Evolutionary conservation across 2,113 vertebrate genomes (phyloP).

Genomic region (Sinosuthora webbiana): DNA sequence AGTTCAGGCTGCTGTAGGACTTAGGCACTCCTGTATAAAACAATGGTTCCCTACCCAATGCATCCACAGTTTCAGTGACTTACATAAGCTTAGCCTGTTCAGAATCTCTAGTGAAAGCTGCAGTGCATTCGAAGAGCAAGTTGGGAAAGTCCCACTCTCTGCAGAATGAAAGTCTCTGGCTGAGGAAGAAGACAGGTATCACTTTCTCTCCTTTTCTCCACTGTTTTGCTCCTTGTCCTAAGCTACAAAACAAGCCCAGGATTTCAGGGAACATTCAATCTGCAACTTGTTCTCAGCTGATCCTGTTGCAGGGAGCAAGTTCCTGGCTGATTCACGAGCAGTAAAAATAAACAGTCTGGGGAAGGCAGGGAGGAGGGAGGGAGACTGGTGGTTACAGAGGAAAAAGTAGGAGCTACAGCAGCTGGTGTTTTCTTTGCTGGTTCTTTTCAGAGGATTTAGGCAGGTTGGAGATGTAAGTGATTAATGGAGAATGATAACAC

Average conservation of each 20-base stretch:
- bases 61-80: background rate
- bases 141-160: background rate
- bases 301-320: constrained; percentile 61
- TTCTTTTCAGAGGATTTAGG: constrained; percentile 66
- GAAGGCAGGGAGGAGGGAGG: constrained; percentile 44
- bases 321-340: constrained; percentile 64
- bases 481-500: constrained; percentile 67
- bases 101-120: constrained; percentile 16
- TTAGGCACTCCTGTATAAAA: background rate
- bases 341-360: constrained; percentile 69
- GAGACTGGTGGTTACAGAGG: constrained; percentile 32
- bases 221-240: constrained; percentile 28
- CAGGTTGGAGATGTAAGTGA: constrained; percentile 66
- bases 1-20: background rate
- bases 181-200: background rate
- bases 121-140: background rate
- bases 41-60: background rate
- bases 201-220: constrained; percentile 38
- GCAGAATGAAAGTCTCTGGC: background rate
- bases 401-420: constrained; percentile 64
- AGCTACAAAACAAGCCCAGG: constrained; percentile 50
- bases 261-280: constrained; percentile 51
- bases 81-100: background rate
- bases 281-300: constrained; percentile 68
- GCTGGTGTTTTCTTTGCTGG: constrained; percentile 70